Percentiles rank a stretch among this genome's conserved stretches.
Conservation (phyloP, 2,888 invertebrate species). For the Tetanocera ferruginea region DNA sequence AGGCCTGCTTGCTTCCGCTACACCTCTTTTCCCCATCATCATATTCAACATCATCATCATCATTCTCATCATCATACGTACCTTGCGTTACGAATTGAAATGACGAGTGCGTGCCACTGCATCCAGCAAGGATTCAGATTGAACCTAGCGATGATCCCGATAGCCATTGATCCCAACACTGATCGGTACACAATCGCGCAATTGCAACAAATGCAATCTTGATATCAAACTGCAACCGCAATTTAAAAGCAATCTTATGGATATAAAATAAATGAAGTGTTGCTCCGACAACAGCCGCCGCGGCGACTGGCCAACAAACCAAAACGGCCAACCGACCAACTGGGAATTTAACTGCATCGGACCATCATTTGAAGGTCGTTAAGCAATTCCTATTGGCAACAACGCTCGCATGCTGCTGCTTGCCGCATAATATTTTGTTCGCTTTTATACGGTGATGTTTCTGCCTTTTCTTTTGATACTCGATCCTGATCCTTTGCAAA, state of each 20-base stretch:
- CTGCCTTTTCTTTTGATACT: neutral
- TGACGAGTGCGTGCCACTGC: slow-evolving; percentile 25
- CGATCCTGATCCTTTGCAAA: slow-evolving; percentile 7
- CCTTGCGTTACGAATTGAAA: slow-evolving; percentile 14
- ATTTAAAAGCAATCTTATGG: slow-evolving; percentile 35
- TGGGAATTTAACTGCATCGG: neutral
- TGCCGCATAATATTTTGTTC: neutral
- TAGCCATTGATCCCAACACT: neutral
- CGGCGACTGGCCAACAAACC: neutral
- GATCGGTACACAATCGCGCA: slow-evolving; percentile 4
- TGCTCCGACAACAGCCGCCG: slow-evolving; percentile 6
- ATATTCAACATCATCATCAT: neutral
- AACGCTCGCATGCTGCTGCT: neutral
- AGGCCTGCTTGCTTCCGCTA: neutral
- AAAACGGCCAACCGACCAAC: neutral
- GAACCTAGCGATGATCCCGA: neutral
- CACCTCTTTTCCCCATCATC: neutral
- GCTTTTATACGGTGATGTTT: neutral
- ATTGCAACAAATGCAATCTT: slow-evolving; percentile 31
- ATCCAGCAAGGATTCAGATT: neutral
- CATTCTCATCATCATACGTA: too few species aligned
- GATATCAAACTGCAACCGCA: slow-evolving; percentile 32
- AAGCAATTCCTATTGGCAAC: slow-evolving; percentile 1
- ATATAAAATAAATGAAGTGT: slow-evolving; percentile 38
- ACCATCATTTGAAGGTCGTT: slow-evolving; percentile 2